Evolutionary conservation across 2,888 invertebrate genomes (phyloP).

Genomic region (Octodonta nipae): DNA sequence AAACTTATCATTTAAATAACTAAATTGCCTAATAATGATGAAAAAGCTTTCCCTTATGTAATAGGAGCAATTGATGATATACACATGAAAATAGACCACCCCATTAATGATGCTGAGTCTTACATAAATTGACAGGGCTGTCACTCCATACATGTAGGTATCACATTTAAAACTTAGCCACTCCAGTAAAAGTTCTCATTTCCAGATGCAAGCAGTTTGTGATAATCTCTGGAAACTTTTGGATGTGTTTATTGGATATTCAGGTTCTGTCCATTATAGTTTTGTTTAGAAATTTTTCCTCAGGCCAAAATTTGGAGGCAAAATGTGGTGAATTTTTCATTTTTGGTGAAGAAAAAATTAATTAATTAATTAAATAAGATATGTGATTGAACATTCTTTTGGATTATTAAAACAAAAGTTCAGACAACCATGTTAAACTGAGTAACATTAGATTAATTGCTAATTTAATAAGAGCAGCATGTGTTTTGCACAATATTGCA

Average conservation of each 20-base stretch:
- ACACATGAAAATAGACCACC: constrained; percentile 10
- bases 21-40: constrained; percentile 3
- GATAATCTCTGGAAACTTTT: constrained; percentile 6
- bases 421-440: constrained; percentile 2
- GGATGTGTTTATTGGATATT: constrained; percentile 6
- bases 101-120: constrained; percentile 6
- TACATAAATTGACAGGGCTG: constrained; percentile 7
- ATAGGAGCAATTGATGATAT: constrained; percentile 10
- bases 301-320: constrained; percentile 4
- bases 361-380: constrained; percentile 9
- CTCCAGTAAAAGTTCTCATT: too few relatives aligned
- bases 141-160: constrained; percentile 9
- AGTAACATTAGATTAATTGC: too few relatives aligned
- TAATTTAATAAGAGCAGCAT: not conserved
- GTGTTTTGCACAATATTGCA: constrained; percentile 1
- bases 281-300: constrained; percentile 7
- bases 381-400: too few relatives aligned
- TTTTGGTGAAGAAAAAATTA: constrained; percentile 10
- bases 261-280: constrained; percentile 3
- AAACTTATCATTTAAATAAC: constrained; percentile 2
- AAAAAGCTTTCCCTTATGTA: constrained; percentile 10
- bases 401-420: constrained; percentile 2
- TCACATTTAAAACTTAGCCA: too few relatives aligned
- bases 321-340: constrained; percentile 10
- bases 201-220: constrained; percentile 8